Evolutionary conservation across 1,140 invertebrate species (phyloP).

Genomic region (Gonioctena quinquepunctata): DNA sequence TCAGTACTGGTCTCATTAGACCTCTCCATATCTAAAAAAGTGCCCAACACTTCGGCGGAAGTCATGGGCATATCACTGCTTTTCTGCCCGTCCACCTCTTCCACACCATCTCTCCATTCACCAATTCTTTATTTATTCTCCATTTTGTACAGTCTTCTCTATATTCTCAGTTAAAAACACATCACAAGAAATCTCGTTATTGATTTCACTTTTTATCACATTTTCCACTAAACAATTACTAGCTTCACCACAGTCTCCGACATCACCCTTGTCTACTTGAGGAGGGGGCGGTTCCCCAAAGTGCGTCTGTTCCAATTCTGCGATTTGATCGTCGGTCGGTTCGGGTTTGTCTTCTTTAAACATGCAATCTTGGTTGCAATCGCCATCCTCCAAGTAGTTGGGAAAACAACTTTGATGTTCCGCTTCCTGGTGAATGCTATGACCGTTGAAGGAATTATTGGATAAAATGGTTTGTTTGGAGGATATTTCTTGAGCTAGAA

Average conservation of each 20-base stretch:
- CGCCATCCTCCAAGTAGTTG: constrained; percentile 35
- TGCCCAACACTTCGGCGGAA: constrained; percentile 1
- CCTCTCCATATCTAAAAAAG: constrained; percentile 28
- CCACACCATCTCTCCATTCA: constrained; percentile 9
- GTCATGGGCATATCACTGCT: not conserved
- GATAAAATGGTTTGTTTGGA: not conserved
- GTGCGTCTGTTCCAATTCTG: constrained; percentile 12
- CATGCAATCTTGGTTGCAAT: constrained; percentile 44
- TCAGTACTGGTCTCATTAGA: constrained; percentile 58
- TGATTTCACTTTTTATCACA: constrained; percentile 15
- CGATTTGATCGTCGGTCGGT: constrained; percentile 29
- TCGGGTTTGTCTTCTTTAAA: constrained; percentile 25
- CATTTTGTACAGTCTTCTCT: constrained; percentile 17
- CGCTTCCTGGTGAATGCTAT: not conserved
- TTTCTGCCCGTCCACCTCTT: constrained; percentile 6
- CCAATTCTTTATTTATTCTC: constrained; percentile 12
- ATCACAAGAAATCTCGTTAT: not conserved
- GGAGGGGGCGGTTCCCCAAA: not conserved
- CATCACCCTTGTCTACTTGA: not conserved
- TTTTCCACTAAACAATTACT: constrained; percentile 19
- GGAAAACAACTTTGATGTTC: constrained; percentile 29
- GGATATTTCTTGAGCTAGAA: not conserved
- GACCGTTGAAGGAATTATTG: constrained; percentile 10
- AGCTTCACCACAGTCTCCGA: not conserved
- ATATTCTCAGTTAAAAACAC: constrained; percentile 5